Percentiles rank a stretch among this genome's conserved stretches.
Conservation (phyloP, 2,113 vertebrate genomes). For the Brachypteracias leptosomus region DNA sequence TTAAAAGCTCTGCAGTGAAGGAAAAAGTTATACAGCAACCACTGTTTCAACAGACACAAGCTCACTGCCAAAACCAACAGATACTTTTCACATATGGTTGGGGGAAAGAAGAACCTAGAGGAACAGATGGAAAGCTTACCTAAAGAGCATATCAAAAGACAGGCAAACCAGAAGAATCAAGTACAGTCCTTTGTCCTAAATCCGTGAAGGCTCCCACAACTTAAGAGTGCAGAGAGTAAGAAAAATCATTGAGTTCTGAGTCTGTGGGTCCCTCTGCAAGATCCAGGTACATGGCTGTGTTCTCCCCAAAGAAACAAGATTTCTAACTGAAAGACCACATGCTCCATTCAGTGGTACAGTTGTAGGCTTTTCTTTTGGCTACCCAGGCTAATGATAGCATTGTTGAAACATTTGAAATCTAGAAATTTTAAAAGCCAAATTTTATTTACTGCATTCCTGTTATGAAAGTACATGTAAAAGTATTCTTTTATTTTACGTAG, state of each 20-base stretch:
- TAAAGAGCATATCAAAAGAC: constrained; percentile 16
- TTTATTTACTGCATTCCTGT: not conserved
- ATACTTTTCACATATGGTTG: constrained; percentile 35
- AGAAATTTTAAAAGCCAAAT: not conserved
- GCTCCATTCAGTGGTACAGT: not conserved
- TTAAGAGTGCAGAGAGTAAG: not conserved
- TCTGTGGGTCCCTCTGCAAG: not conserved
- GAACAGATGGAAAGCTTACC: constrained; percentile 47
- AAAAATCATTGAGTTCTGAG: not conserved
- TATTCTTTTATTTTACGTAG: not conserved
- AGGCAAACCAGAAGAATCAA: not conserved
- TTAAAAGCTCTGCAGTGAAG: not conserved
- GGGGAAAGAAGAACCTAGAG: constrained; percentile 14
- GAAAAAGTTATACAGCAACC: constrained; percentile 17
- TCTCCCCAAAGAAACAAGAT: not conserved
- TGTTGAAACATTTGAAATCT: not conserved
- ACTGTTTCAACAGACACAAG: constrained; percentile 15
- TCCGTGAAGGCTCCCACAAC: not conserved
- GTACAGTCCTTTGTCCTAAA: not conserved
- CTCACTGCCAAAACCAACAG: constrained; percentile 30
- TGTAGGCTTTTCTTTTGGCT: not conserved
- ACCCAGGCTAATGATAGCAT: not conserved
- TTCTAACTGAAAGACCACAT: not conserved
- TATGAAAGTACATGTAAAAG: not conserved
- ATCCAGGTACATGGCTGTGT: not conserved